Evolutionary conservation across 2,797 vertebrate species (phyloP), one percentile per base, ranked within the genome.

Genomic region (Sebastes goodei): DNA sequence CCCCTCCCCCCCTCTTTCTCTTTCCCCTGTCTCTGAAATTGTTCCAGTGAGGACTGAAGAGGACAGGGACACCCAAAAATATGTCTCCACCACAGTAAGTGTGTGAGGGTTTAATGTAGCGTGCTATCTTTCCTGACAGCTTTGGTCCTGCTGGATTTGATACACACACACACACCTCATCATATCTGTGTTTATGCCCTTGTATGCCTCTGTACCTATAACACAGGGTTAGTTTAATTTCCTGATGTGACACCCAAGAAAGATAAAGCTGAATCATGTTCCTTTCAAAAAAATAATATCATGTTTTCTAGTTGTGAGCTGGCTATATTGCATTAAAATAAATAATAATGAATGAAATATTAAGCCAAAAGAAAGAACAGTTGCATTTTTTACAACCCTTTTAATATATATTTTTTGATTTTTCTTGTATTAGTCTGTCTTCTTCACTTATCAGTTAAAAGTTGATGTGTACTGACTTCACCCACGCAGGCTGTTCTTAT

Each of bases 161-260:
- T 14, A 29, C 38, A 64, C 23, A 35, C 61, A 8, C 14, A 14
- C 23, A 30, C 56, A 52, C 14, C 14, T 70, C 52, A 61, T 76
- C 63, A 65, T 29, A 23, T 62, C 23, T 77, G n/a, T 73, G 62
- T 27, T 55, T 61, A 17, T 79, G 78, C 32, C 64, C 78, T 76
- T 75, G 65, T 49, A 49, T 20, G 42, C 42, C 57, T 79, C 23
- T 32, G 67, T 27, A 66, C 46, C 69, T 35, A 23, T 52, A 75
- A 77, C 23, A 70, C 32, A 10, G 29, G 32, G 49, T 65, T 71
- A 65, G 60, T 82, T 84, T 68, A 20, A 81, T 89, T 80, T 80
- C 65, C 82, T 83, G 52, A 80, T 65, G 71, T 76, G 80, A 71
- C 71, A 75, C 20, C 42, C 17, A 3, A 12, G 35, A 33, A 57